Evolutionary conservation across 2,888 invertebrate species (phyloP).

Genomic region (Electrophaes corylata): DNA sequence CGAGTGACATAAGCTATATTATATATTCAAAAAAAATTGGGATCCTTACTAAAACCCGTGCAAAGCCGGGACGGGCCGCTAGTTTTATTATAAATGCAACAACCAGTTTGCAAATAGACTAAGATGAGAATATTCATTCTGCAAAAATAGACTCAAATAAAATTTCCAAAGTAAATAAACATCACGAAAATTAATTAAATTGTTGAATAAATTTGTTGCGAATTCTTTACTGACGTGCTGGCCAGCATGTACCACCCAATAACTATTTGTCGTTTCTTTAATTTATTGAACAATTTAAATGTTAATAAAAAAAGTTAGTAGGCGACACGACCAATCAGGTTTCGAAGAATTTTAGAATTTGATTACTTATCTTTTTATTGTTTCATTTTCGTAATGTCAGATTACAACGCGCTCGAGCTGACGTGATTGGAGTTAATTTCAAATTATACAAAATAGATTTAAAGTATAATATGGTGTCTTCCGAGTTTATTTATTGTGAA

Average conservation of each 20-base stretch:
- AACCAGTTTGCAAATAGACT: background rate
- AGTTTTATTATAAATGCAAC: too few relatives aligned
- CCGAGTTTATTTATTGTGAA: conserved; percentile 33
- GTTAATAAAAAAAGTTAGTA: conserved; percentile 68
- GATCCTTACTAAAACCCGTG: too few relatives aligned
- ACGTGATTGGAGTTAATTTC: conserved; percentile 30
- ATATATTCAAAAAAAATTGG: too few relatives aligned
- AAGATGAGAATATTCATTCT: background rate
- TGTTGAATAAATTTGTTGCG: conserved; percentile 42
- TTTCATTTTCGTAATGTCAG: conserved; percentile 62
- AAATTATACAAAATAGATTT: conserved; percentile 37
- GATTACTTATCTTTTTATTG: conserved; percentile 66
- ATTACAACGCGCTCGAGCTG: conserved; percentile 37
- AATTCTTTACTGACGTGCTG: conserved; percentile 57
- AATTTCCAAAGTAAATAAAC: conserved; percentile 15
- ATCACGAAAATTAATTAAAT: conserved; percentile 17
- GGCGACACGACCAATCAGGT: conserved; percentile 58
- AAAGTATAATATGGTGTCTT: conserved; percentile 31
- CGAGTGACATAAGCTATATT: too few relatives aligned
- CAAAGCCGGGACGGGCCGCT: too few relatives aligned
- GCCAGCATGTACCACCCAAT: conserved; percentile 60
- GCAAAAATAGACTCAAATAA: conserved; percentile 8
- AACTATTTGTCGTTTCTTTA: conserved; percentile 79
- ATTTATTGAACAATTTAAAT: conserved; percentile 71
- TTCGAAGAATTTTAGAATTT: conserved; percentile 76